Evolutionary conservation across 2,888 invertebrate species (phyloP).

Genomic region (Sepioteuthis lessoniana): DNA sequence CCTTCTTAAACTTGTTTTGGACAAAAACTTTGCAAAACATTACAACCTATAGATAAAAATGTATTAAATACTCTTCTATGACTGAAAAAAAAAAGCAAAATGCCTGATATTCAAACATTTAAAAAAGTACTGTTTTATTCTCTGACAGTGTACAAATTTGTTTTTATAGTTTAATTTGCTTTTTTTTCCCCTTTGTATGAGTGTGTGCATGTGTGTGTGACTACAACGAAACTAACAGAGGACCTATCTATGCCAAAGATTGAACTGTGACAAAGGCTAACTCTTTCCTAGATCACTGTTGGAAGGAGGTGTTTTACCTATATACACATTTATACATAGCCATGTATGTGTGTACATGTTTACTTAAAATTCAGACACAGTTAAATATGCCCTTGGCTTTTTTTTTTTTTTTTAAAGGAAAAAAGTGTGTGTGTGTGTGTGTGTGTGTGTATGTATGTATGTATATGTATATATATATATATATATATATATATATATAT

Average conservation of each 20-base stretch:
- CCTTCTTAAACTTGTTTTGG: background rate
- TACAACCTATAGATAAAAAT: conserved; percentile 6
- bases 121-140: conserved; percentile 33
- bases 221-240: conserved; percentile 16
- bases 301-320: background rate
- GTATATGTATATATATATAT: conserved; percentile 35
- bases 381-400: background rate
- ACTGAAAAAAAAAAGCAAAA: conserved; percentile 42
- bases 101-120: conserved; percentile 45
- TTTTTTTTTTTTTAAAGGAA: background rate
- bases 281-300: background rate
- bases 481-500: background rate
- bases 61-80: background rate
- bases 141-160: background rate
- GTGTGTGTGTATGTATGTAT: conserved; percentile 2
- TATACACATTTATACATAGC: background rate
- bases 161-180: conserved; percentile 4
- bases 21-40: conserved; percentile 33
- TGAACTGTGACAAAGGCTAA: background rate
- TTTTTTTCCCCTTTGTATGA: background rate
- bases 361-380: background rate
- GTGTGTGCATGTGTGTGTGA: background rate
- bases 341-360: background rate
- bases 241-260: conserved; percentile 33
- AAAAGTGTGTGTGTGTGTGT: background rate